Conservation (phyloP, 2,888 invertebrate species). For the Leptopilina syphax region DNA sequence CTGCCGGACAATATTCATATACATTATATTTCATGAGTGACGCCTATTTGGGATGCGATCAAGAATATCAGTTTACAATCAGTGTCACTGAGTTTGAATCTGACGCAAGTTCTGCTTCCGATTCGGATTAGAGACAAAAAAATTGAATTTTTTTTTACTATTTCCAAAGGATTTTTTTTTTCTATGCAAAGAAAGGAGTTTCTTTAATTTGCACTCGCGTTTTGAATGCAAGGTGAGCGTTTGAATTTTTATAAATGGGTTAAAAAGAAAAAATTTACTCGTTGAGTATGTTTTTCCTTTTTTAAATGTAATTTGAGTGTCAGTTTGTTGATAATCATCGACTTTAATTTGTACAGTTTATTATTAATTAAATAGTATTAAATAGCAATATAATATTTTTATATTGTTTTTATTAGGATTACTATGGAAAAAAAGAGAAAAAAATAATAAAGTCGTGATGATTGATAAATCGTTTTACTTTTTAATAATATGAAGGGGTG, state of each 20-base stretch:
- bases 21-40: constrained; percentile 99
- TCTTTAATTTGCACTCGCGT: not conserved
- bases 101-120: constrained; percentile 78
- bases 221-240: not conserved
- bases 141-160: too few species aligned
- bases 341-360: constrained; percentile 34
- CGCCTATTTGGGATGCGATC: constrained; percentile 99
- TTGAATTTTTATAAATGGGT: not conserved
- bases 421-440: not conserved
- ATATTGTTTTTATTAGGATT: constrained; percentile 16
- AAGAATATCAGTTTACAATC: constrained; percentile 96
- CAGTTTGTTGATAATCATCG: not conserved
- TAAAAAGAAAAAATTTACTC: not conserved
- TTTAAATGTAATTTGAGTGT: constrained; percentile 9
- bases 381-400: constrained; percentile 23
- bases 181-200: too few species aligned
- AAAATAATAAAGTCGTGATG: not conserved
- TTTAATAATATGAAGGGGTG: not conserved
- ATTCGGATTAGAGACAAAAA: constrained; percentile 78
- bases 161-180: constrained; percentile 4
- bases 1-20: constrained; percentile 92
- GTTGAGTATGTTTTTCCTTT: not conserved
- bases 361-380: not conserved
- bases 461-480: not conserved
- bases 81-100: constrained; percentile 88